Base-by-base conservation (phyloP, 2,888 invertebrate species). In the Apodemia zela region DNA sequence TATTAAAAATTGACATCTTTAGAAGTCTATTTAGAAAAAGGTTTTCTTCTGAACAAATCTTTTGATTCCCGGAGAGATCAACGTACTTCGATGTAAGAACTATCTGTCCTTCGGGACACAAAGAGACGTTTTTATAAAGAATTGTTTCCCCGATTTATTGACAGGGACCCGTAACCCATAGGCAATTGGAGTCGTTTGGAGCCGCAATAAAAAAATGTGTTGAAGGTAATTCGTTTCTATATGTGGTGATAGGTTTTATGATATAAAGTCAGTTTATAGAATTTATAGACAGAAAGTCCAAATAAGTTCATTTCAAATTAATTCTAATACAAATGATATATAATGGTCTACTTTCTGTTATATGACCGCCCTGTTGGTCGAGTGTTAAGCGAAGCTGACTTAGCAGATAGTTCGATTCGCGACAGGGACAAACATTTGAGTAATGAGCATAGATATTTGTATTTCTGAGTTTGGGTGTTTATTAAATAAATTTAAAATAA, bases 41-140 rank as follows among this genome's bases (percentile, higher is more conserved):
- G 4, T 51, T 51, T 21, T 25, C 21, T 38, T 13, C 15, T 13
- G 15, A 51, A 51, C 13, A 51, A 51, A 21, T 13, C 21, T 18
- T 51, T 3, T 5, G 25, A 51, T 38, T 38, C 38, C 17, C 21
- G 13, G 51, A 13, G 21, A 51, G 51, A 51, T 51, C 21, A 21
- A 51, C 51, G 25, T 18, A 51, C 51, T 51, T 51, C 4, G 51
- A 51, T 51, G 51, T 51, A 21, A 51, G 51, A 51, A 18, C 51
- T 21, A 51, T 21, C 18, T 21, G 51, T 51, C 51, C 51, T 17
- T 18, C 18, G 51, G 21, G 51, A 51, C 21, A 51, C 51, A 51
- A 51, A 51, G 17, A 10, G 49, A 49, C 49, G 49, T 21, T 49
- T 49, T 49, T 49, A 49, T 49, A 49, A 49, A 49, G 49, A 49